Percentiles rank a stretch among this genome's conserved stretches.
Evolutionary conservation across 2,113 vertebrate genomes (phyloP).

Genomic region (Hoplias malabaricus): DNA sequence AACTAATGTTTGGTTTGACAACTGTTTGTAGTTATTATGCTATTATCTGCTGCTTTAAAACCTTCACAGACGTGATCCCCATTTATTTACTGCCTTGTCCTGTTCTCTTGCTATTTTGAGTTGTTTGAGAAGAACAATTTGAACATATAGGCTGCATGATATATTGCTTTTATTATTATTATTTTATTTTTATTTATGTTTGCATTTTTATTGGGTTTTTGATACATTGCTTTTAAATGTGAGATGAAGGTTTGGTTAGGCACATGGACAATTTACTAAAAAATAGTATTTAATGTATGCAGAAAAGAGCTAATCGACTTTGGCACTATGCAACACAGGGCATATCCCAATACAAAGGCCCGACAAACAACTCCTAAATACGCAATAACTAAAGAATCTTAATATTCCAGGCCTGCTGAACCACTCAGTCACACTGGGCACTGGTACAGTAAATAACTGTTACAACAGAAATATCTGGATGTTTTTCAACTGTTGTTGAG

Average conservation of each 20-base stretch:
- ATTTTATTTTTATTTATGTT: no score
- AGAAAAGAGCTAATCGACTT: not conserved
- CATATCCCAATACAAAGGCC: not conserved
- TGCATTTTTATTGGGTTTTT: no score
- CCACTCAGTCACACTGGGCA: slow-evolving; percentile 5
- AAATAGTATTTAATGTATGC: not conserved
- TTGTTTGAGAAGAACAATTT: no score
- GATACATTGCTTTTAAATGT: no score
- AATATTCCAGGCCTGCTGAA: not conserved
- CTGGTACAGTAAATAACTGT: not conserved
- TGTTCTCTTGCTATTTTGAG: no score
- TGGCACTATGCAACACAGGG: not conserved
- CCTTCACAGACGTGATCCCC: no score
- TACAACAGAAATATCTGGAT: not conserved
- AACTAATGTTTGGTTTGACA: not conserved
- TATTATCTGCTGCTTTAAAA: no score
- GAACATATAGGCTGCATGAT: no score
- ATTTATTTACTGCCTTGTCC: no score
- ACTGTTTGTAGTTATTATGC: no score
- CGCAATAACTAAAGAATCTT: not conserved
- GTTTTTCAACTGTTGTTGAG: not conserved
- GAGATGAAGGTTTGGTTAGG: slow-evolving; percentile 4
- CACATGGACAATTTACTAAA: not conserved
- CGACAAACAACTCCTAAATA: not conserved
- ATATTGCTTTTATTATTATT: no score